Percentiles rank a stretch among this genome's conserved stretches.
These are phyloP conservation scores for Lydus trimaculatus DNA, from an alignment of 2,888 invertebrate species.

Conservation along the genomic window DNA sequence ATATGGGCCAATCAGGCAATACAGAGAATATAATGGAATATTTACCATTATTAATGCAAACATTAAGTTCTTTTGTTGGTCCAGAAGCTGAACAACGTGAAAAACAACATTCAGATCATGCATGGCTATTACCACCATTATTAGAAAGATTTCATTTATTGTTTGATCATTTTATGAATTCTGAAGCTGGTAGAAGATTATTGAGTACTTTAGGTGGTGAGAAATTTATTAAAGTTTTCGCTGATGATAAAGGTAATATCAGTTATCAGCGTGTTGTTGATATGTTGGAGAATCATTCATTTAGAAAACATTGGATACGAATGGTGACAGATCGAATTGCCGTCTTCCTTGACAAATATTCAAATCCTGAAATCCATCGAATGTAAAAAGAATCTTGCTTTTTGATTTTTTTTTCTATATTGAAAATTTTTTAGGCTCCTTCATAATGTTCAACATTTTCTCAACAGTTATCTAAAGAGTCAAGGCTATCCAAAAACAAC, in stretches of 20 bases:
- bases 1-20: slow-evolving; percentile 32
- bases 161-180: slow-evolving; percentile 81
- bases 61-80: slow-evolving; percentile 68
- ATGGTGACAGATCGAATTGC: slow-evolving; percentile 77
- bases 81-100: slow-evolving; percentile 68
- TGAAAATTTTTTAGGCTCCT: slow-evolving; percentile 67
- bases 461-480: slow-evolving; percentile 77
- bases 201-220: slow-evolving; percentile 78
- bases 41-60: slow-evolving; percentile 73
- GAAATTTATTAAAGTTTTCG: slow-evolving; percentile 72
- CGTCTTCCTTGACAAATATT: slow-evolving; percentile 74
- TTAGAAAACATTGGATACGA: slow-evolving; percentile 82
- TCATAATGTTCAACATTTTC: slow-evolving; percentile 71
- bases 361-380: slow-evolving; percentile 78
- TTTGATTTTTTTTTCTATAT: neutral
- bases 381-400: slow-evolving; percentile 60
- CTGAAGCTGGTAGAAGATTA: slow-evolving; percentile 76
- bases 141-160: slow-evolving; percentile 74
- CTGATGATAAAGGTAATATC: slow-evolving; percentile 72
- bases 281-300: slow-evolving; percentile 80
- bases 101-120: slow-evolving; percentile 73
- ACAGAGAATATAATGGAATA: slow-evolving; percentile 59
- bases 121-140: slow-evolving; percentile 75
- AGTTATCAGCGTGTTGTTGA: slow-evolving; percentile 77
- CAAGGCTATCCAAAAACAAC: slow-evolving; percentile 78